Base-by-base conservation (phyloP, 2,797 vertebrate species). In the Thaleichthys pacificus region DNA sequence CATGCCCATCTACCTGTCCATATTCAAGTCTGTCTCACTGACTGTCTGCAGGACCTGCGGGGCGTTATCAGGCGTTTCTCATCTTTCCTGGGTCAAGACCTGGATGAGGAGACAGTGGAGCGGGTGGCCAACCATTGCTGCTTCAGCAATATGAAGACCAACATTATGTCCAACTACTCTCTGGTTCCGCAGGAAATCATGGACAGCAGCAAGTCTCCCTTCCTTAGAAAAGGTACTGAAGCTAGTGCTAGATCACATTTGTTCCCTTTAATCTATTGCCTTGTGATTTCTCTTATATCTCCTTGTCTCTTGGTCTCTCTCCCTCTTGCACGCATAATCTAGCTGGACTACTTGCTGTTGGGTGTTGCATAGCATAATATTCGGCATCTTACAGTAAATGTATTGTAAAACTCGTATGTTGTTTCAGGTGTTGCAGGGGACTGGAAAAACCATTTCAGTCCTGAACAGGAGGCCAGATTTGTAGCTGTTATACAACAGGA, bases 161-260 rank as follows among this genome's bases (percentile, higher is more conserved):
- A 96, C 69, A 68, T 0, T 0, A 95, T 96, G 95, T 95, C 94
- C 73, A 97, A 94, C 89, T 95, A 93, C 76, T 91, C 91, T 0
- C 79, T 94, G 82, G 86, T 96, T 66, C 93, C 94, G 0, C 73
- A 88, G 62, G 24, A 77, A 0, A 58, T 94, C 76, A 90, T 96
- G 91, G 86, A 96, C 86, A 70, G 71, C 1, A 75, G 84, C 5
- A 93, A 86, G 3, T 93, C 93, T 8, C 66, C 71, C 3, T 96
- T 96, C 80, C 81, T 95, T 19, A 93, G 95, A 71, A 96, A 95
- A 93, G 95, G 95, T 96, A 80, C 2, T 74, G 62, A 4, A 5
- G 42, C 12, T 47, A 47, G 9, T 8, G 42, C 42, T 47, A 47
- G 9, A 47, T 47, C 12, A 14, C 9, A 47, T 47, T 47, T 11